These are phyloP conservation scores for Chelonus formosanus DNA, from an alignment of 2,888 invertebrate genomes.

Conservation along the genomic window DNA sequence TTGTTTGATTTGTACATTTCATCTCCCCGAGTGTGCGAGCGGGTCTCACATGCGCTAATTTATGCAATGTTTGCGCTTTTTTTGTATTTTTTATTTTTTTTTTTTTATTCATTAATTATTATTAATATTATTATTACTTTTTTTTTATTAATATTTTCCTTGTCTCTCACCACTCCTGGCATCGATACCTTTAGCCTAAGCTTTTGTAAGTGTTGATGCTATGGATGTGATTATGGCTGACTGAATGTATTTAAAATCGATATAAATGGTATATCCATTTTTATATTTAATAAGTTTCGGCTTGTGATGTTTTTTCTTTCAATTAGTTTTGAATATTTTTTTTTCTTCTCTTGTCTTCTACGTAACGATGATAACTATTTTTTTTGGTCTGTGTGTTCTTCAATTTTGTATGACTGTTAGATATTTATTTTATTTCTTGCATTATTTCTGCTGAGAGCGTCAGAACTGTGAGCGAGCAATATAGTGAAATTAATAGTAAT, in stretches of 20 bases:
- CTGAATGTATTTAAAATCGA: slow-evolving; percentile 34
- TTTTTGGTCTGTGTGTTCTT: slow-evolving; percentile 41
- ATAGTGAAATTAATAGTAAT: slow-evolving; percentile 40
- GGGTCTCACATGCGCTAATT: slow-evolving; percentile 30
- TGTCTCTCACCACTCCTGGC: slow-evolving; percentile 39
- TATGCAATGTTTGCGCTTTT: slow-evolving; percentile 23
- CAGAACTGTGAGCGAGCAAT: slow-evolving; percentile 50
- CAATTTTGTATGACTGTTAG: slow-evolving; percentile 25
- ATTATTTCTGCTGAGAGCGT: slow-evolving; percentile 31
- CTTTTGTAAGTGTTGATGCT: slow-evolving; percentile 15
- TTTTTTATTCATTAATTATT: slow-evolving; percentile 18
- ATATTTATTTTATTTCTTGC: slow-evolving; percentile 22
- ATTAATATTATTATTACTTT: slow-evolving; percentile 11
- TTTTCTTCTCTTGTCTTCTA: no score
- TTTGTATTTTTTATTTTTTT: slow-evolving; percentile 9
- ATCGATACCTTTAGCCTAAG: slow-evolving; percentile 15
- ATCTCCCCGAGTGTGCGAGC: slow-evolving; percentile 57
- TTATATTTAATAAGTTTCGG: slow-evolving; percentile 6
- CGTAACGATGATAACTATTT: no score
- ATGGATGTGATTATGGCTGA: slow-evolving; percentile 38
- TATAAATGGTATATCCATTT: no score
- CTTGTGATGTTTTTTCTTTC: no score
- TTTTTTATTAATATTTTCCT: slow-evolving; percentile 23
- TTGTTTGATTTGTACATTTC: slow-evolving; percentile 62
- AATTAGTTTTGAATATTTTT: no score